Evolutionary conservation across 2,797 vertebrate species (phyloP), one percentile per base, ranked within the genome.

Genomic region (Neosalanx taihuensis): DNA sequence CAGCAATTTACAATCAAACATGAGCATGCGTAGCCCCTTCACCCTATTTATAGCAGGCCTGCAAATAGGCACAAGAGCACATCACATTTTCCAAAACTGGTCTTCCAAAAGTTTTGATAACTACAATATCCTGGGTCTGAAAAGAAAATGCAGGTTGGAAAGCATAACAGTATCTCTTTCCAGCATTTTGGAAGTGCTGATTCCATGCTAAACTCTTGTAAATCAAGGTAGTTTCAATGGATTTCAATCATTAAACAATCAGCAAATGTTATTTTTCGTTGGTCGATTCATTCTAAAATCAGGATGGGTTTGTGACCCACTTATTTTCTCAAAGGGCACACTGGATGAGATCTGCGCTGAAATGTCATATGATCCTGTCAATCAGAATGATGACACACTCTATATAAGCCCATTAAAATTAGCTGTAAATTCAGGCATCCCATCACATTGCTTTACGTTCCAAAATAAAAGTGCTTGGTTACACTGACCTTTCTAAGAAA

Each of bases 1-100:
- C 86, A 87, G 88, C 80, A 79, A 90, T 92, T 93, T 90, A 91
- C 92, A 92, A 92, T 93, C 93, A 93, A 89, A 91, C 89, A 87
- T 80, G 89, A 92, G 89, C 92, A 90, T 89, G 90, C 80, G 86
- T 92, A 85, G 77, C 72, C 75, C 74, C 72, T 85, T 80, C 81
- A 81, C 76, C 58, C 91, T 94, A 94, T 93, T 93, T 90, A 90
- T 94, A 94, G 93, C 84, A 62, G 62, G 85, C 83, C 91, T 87
- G 86, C 87, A 93, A 93, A 92, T 92, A 93, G 92, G 83, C 88
- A 85, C 84, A 84, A 80, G 84, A 87, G 83, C 85, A 86, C 89
- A 91, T 92, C 90, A 89, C 83, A 84, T 85, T 90, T 88, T 90
- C 87, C 90, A 85, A 89, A 90, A 90, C 78, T 78, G 79, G 56